Conservation (phyloP, 2,113 vertebrate genomes). For the Daphoenositta chrysoptera region DNA sequence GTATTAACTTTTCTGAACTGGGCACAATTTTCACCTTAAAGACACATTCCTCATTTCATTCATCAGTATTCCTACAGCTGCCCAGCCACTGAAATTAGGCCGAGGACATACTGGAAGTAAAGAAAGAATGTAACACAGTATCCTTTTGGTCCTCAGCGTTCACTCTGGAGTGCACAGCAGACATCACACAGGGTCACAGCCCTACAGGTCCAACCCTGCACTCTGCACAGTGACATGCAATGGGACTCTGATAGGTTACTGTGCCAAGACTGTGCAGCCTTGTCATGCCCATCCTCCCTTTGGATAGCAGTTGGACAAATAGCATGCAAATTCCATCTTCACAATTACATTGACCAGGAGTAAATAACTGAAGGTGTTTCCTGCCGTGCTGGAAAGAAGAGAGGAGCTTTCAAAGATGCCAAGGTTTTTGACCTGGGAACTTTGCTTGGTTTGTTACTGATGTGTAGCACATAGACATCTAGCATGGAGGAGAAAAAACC, state of each 20-base stretch:
- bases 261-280: not conserved
- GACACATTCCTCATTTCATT: not conserved
- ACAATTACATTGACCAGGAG: not conserved
- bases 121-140: not conserved
- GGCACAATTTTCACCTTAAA: not conserved
- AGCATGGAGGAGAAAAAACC: not conserved
- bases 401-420: not conserved
- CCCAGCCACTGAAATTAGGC: not conserved
- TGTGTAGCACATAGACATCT: not conserved
- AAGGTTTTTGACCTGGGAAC: not conserved
- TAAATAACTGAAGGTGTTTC: not conserved
- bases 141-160: not conserved
- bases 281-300: not conserved
- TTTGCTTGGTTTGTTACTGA: not conserved
- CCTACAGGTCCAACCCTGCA: not conserved
- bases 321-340: not conserved
- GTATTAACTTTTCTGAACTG: not conserved
- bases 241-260: no score
- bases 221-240: not conserved
- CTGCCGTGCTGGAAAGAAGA: not conserved
- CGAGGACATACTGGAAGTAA: not conserved
- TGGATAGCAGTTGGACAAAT: not conserved
- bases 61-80: not conserved
- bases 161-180: not conserved
- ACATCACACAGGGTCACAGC: not conserved